A percentile compares a stretch with the other conserved stretches of the same genome.
phyloP scores from a whole-genome alignment of 2,888 invertebrate species.

The Lasioglossum pauxillum region DNA sequence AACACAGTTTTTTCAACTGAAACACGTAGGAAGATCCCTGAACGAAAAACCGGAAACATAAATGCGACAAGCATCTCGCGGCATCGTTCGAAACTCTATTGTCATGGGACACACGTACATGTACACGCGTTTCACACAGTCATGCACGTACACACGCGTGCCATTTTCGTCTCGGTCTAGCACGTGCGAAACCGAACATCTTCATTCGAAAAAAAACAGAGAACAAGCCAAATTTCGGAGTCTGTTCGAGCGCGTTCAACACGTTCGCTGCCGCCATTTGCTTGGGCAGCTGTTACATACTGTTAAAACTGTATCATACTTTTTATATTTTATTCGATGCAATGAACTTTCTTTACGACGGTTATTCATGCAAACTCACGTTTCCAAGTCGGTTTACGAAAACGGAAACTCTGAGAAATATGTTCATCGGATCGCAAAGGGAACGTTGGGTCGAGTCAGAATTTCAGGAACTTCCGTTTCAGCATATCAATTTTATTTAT shows the following conservation, averaged over 20 bases:
- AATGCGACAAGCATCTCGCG: background rate
- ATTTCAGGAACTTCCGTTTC: background rate
- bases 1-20: background rate
- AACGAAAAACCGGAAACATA: background rate
- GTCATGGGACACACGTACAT: background rate
- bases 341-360: slow-evolving; percentile 1
- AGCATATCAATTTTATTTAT: background rate
- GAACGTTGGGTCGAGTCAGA: background rate
- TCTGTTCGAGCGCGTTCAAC: background rate
- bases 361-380: slow-evolving; percentile 6
- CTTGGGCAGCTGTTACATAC: slow-evolving; percentile 11
- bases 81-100: slow-evolving; percentile 23
- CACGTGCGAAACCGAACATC: background rate
- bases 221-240: background rate
- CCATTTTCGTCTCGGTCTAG: background rate
- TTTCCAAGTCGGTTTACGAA: background rate
- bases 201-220: background rate
- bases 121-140: background rate
- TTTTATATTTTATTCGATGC: slow-evolving; percentile 6
- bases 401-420: background rate
- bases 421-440: background rate
- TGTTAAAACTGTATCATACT: slow-evolving; percentile 2
- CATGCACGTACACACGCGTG: background rate
- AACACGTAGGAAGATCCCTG: slow-evolving; percentile 8
- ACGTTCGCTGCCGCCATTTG: slow-evolving; percentile 15